Evolutionary conservation across 1,140 invertebrate genomes (phyloP).

Genomic region (Drosophila kurseongensis): DNA sequence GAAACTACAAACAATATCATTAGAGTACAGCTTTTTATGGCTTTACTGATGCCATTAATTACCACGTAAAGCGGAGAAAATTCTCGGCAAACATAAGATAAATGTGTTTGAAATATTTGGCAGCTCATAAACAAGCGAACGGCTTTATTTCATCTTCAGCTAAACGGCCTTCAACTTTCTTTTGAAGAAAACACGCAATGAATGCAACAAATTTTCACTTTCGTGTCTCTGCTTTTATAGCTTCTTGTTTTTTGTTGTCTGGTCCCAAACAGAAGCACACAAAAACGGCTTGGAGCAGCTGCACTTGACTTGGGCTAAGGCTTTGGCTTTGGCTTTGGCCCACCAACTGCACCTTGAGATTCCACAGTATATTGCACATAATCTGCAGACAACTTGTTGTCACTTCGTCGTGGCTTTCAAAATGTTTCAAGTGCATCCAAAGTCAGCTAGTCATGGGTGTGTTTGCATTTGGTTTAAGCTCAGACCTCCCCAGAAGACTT

Average conservation of each 20-base stretch:
- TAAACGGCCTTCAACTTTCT: slow-evolving; percentile 66
- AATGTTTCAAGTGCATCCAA: slow-evolving; percentile 45
- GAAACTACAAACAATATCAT: background rate
- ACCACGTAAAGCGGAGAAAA: no score
- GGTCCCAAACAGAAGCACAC: slow-evolving; percentile 20
- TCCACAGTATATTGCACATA: slow-evolving; percentile 28
- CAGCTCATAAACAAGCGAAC: slow-evolving; percentile 12
- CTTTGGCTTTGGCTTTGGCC: slow-evolving; percentile 10
- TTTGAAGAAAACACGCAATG: slow-evolving; percentile 38
- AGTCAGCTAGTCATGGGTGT: slow-evolving; percentile 15
- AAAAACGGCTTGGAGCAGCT: slow-evolving; percentile 39
- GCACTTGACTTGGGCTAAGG: slow-evolving; percentile 70
- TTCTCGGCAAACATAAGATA: background rate
- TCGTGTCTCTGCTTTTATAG: slow-evolving; percentile 40
- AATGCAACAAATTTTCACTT: slow-evolving; percentile 64
- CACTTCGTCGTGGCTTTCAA: slow-evolving; percentile 34
- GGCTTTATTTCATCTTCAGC: slow-evolving; percentile 32
- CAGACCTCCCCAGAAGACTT: slow-evolving; percentile 5
- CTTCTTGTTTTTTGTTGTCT: slow-evolving; percentile 39
- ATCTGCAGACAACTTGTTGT: slow-evolving; percentile 49
- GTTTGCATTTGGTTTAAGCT: slow-evolving; percentile 10
- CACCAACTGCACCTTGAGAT: slow-evolving; percentile 63
- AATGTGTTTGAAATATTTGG: slow-evolving; percentile 20
- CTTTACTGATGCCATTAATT: slow-evolving; percentile 1
- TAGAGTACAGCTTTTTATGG: background rate